Percentiles rank a stretch among this genome's conserved stretches.
phyloP scores from a whole-genome alignment of 92 coral and sea anemone genomes.

The Heteractis magnifica region DNA sequence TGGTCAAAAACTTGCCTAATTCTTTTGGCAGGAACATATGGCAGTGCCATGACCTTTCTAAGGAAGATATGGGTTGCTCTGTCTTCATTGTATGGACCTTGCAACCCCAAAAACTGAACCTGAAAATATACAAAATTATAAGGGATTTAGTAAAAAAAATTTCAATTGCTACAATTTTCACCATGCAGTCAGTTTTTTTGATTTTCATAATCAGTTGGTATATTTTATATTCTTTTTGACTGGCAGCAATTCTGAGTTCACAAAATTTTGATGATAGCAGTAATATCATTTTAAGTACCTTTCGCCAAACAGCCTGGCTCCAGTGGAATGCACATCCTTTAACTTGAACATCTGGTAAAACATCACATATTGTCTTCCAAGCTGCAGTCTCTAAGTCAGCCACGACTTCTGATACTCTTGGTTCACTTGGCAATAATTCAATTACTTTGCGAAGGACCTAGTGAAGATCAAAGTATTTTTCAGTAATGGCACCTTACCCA shows the following conservation, averaged over 20 bases:
- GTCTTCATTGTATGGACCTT: no score
- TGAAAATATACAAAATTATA: no score
- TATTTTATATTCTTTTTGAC: no score
- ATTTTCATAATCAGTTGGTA: no score
- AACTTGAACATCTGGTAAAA: neutral
- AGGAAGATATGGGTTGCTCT: no score
- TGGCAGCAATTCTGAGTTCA: no score
- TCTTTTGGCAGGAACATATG: neutral
- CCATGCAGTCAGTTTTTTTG: no score
- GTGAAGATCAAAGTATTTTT: neutral
- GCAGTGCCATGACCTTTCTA: conserved; percentile 1
- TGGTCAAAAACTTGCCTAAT: neutral
- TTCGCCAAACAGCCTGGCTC: conserved; percentile 12
- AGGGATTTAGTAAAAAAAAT: no score
- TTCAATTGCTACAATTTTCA: no score
- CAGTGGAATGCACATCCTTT: conserved; percentile 1
- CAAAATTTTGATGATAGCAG: no score
- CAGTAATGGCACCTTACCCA: neutral
- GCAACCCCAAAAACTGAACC: no score
- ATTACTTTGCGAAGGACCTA: neutral
- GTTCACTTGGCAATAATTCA: neutral
- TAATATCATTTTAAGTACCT: neutral
- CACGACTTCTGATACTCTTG: neutral
- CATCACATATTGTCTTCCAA: neutral
- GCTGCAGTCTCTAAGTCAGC: neutral